Evolutionary conservation across 2,888 invertebrate species (phyloP).

Genomic region (Drosophila meridiana): DNA sequence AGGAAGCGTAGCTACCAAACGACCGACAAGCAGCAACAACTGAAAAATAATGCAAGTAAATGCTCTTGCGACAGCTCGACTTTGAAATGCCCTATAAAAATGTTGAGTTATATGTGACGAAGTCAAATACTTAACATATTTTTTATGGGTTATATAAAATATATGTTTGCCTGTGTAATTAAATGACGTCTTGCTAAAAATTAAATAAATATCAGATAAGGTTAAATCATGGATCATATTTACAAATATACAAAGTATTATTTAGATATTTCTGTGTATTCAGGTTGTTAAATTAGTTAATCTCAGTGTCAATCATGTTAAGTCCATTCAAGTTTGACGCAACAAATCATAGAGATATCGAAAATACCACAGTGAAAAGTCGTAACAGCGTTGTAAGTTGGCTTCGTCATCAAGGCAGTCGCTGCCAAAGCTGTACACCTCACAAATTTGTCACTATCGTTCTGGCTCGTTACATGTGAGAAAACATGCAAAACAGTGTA

Average conservation of each 20-base stretch:
- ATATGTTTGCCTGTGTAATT: neutral
- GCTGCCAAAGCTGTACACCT: constrained; percentile 46
- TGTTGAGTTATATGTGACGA: neutral
- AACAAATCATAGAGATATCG: constrained; percentile 37
- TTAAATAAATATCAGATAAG: neutral
- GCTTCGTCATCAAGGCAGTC: constrained; percentile 38
- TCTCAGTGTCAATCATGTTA: neutral
- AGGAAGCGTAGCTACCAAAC: constrained; percentile 57
- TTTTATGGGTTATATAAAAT: neutral
- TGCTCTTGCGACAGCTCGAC: constrained; percentile 12
- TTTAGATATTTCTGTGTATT: neutral
- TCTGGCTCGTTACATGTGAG: constrained; percentile 1
- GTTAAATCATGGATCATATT: neutral
- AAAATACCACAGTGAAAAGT: constrained; percentile 60
- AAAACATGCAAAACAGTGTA: neutral
- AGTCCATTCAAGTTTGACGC: neutral
- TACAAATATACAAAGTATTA: neutral
- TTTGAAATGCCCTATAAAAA: constrained; percentile 37
- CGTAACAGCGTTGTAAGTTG: constrained; percentile 45
- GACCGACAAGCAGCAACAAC: constrained; percentile 48
- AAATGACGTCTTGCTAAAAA: neutral
- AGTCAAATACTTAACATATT: neutral
- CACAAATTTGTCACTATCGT: constrained; percentile 51
- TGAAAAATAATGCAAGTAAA: constrained; percentile 67
- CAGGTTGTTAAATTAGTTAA: neutral